Conservation (phyloP, 2,113 vertebrate species). For the Pampusana beccarii region DNA sequence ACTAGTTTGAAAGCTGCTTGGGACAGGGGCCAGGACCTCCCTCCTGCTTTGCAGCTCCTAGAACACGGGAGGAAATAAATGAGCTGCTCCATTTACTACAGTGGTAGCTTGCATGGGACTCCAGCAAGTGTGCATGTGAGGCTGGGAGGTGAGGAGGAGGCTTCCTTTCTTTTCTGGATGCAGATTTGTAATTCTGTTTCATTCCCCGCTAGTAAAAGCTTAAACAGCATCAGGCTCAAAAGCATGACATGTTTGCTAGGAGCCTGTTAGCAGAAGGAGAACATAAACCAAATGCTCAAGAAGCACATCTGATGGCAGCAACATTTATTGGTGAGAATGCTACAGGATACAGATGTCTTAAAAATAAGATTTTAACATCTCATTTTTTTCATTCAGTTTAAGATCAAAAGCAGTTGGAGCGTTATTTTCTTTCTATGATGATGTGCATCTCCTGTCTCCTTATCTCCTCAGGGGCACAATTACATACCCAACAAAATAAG, state of each 20-base stretch:
- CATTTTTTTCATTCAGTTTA: not conserved
- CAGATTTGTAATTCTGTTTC: not conserved
- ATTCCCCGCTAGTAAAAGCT: not conserved
- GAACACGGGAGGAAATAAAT: not conserved
- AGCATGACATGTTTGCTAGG: not conserved
- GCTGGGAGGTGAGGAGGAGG: not conserved
- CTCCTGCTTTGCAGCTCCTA: not conserved
- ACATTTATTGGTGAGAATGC: not conserved
- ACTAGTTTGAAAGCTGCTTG: not conserved
- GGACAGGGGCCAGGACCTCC: not conserved
- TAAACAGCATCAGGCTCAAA: not conserved
- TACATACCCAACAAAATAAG: slow-evolving; percentile 19
- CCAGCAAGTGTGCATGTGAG: not conserved
- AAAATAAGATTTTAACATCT: not conserved
- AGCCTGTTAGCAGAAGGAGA: not conserved
- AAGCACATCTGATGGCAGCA: not conserved
- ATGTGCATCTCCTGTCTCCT: not conserved
- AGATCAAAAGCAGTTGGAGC: not conserved
- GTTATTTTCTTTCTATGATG: not conserved
- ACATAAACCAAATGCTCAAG: not conserved
- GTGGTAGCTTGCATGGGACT: not conserved
- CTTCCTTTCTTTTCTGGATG: not conserved
- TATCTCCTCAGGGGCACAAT: not conserved
- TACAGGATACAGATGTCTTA: not conserved
- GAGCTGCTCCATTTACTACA: not conserved